These are phyloP conservation scores for Melinopterus prodromus DNA, from an alignment of 2,888 invertebrate genomes.

Conservation along the genomic window DNA sequence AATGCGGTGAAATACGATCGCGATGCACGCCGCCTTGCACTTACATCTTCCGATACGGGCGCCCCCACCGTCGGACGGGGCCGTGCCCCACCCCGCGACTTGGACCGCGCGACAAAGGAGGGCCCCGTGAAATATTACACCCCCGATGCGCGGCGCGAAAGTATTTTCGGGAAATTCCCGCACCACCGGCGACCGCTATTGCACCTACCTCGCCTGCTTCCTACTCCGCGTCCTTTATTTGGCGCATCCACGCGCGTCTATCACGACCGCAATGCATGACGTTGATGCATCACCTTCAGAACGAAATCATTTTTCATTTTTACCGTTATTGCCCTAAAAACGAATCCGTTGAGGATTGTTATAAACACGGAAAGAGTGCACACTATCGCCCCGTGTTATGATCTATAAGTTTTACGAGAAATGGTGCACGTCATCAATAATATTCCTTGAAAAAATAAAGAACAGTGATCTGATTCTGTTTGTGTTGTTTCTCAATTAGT, in stretches of 20 bases:
- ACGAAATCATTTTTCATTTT: slow-evolving; percentile 24
- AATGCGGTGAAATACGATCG: slow-evolving; percentile 43
- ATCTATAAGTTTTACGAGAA: neutral
- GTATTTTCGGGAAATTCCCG: slow-evolving; percentile 27
- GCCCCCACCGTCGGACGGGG: slow-evolving; percentile 9
- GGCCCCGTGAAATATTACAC: slow-evolving; percentile 28
- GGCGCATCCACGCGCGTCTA: slow-evolving; percentile 19
- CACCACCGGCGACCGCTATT: slow-evolving; percentile 10
- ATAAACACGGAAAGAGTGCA: neutral
- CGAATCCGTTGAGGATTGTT: neutral
- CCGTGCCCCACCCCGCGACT: slow-evolving; percentile 13
- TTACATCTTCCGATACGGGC: slow-evolving; percentile 34
- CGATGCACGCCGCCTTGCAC: slow-evolving; percentile 43
- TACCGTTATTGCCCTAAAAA: slow-evolving; percentile 20
- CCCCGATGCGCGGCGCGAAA: slow-evolving; percentile 31
- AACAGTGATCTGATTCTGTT: too few species aligned
- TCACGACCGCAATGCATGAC: slow-evolving; percentile 22
- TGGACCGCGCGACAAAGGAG: slow-evolving; percentile 27
- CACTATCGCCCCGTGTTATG: neutral
- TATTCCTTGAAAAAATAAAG: neutral
- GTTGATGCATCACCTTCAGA: slow-evolving; percentile 23
- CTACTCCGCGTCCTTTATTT: slow-evolving; percentile 15
- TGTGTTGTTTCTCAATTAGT: too few species aligned
- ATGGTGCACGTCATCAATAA: neutral
- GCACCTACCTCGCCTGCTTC: neutral